Percentiles rank a stretch among this genome's conserved stretches.
phyloP scores from a whole-genome alignment of 2,888 invertebrate genomes.

The Acanthosoma haemorrhoidale region DNA sequence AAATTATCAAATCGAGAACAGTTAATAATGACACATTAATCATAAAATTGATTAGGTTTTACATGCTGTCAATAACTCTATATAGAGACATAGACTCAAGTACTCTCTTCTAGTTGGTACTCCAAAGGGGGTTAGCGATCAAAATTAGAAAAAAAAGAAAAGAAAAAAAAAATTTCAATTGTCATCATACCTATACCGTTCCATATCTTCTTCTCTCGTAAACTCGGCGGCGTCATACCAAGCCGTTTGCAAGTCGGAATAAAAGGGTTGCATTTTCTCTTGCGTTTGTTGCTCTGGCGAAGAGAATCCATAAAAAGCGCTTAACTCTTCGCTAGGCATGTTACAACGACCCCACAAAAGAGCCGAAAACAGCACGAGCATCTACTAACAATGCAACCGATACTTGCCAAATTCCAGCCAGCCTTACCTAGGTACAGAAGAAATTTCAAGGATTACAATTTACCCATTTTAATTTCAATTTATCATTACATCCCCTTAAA shows the following conservation, averaged over 20 bases:
- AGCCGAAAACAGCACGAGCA: slow-evolving; percentile 4
- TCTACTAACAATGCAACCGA: slow-evolving; percentile 2
- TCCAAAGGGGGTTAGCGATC: too few species aligned
- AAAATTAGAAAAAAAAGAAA: too few species aligned
- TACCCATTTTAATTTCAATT: neutral
- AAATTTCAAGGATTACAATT: neutral
- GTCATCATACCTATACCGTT: neutral
- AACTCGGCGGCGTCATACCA: neutral
- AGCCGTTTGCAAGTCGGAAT: neutral
- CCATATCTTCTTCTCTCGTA: neutral
- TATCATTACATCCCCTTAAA: neutral
- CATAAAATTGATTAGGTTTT: too few species aligned
- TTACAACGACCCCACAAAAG: neutral
- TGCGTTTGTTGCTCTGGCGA: neutral
- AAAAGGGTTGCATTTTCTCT: neutral
- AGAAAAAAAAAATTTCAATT: neutral
- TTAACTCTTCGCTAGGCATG: neutral
- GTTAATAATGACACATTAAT: too few species aligned
- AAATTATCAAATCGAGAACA: too few species aligned
- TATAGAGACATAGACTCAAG: too few species aligned
- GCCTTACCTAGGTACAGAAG: slow-evolving; percentile 10
- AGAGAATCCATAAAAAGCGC: neutral
- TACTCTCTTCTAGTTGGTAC: too few species aligned
- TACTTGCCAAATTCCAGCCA: slow-evolving; percentile 1
- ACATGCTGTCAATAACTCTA: too few species aligned